Evolutionary conservation across 2,888 invertebrate species (phyloP), one percentile per base, ranked within the genome.

Genomic region (Laothoe populi): DNA sequence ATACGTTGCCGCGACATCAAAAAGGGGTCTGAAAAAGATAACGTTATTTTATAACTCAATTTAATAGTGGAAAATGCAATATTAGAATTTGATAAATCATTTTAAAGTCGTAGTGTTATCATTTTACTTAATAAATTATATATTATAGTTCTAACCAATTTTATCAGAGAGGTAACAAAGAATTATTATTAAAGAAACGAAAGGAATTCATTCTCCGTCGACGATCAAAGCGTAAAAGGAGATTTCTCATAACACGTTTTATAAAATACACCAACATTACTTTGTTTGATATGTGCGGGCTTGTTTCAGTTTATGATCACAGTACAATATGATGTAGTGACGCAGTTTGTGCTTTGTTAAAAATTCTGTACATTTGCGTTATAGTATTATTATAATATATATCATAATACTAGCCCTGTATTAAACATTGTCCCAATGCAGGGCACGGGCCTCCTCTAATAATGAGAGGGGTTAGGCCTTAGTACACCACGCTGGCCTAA

Each of bases 231-330:
- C 61, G 68, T 66, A 72, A 73, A 75, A 74, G 70, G 65, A 70
- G 70, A 77, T 72, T 75, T 66, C 64, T 62, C 61, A 67, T 65
- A 68, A 72, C 60, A 69, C 66, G 64, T 73, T 74, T 68, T 74
- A 70, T 72, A 72, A 71, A 67, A 69, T 69, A 68, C 61, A 70
- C 64, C 62, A 64, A 70, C 74, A 72, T 75, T 70, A 77, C 62
- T 66, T 48, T 61, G 66, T 73, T 73, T 71, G 73, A 76, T 72
- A 67, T 72, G 71, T 69, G 66, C 67, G 73, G 64, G 66, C 58
- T 59, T 67, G 64, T 70, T 66, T 67, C 64, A 61, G 67, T 64
- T 59, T 72, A 73, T 66, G 64, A 67, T 65, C 57, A 57, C 45
- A 60, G 59, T 57, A 16, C 1, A 62, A 40, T 38, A 16, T 19